These are phyloP conservation scores for Chlorodrepanis virens DNA, from an alignment of 2,113 vertebrate genomes.

Conservation along the genomic window DNA sequence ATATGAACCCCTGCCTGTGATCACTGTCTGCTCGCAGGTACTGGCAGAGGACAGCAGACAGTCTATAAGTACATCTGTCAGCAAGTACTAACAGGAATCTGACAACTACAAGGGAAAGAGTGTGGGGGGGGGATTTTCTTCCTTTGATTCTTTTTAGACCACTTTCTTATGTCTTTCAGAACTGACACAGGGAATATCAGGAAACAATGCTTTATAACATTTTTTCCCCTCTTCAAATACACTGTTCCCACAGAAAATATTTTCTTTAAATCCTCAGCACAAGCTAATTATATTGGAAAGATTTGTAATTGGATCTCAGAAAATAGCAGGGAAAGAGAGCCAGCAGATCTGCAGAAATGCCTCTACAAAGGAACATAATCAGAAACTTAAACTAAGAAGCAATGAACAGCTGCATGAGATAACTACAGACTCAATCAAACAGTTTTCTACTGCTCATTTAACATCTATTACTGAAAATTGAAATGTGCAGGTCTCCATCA, in stretches of 20 bases:
- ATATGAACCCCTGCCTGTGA: not conserved
- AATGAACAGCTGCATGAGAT: slow-evolving; percentile 12
- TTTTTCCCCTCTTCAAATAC: not conserved
- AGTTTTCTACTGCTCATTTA: slow-evolving; percentile 35
- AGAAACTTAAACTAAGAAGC: slow-evolving; percentile 41
- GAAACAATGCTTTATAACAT: not conserved
- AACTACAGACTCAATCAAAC: slow-evolving; percentile 16
- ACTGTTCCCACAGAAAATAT: not conserved
- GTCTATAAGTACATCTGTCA: not conserved
- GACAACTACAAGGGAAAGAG: not conserved
- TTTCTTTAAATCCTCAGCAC: not conserved
- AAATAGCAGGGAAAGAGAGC: not conserved
- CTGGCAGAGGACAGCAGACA: not conserved
- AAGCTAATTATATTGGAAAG: not conserved
- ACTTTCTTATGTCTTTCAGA: not conserved
- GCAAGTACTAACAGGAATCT: not conserved
- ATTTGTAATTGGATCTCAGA: slow-evolving; percentile 38
- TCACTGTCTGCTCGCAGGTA: not conserved
- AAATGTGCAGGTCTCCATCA: not conserved
- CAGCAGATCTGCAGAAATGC: slow-evolving; percentile 2
- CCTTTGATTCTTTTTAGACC: not conserved
- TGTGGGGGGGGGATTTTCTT: not conserved
- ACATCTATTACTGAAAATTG: slow-evolving; percentile 3
- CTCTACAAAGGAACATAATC: slow-evolving; percentile 32
- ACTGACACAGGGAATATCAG: not conserved